A percentile compares a stretch with the other conserved stretches of the same genome.
Evolutionary conservation across 2,113 vertebrate genomes (phyloP).

Genomic region (Synchiropus splendidus): DNA sequence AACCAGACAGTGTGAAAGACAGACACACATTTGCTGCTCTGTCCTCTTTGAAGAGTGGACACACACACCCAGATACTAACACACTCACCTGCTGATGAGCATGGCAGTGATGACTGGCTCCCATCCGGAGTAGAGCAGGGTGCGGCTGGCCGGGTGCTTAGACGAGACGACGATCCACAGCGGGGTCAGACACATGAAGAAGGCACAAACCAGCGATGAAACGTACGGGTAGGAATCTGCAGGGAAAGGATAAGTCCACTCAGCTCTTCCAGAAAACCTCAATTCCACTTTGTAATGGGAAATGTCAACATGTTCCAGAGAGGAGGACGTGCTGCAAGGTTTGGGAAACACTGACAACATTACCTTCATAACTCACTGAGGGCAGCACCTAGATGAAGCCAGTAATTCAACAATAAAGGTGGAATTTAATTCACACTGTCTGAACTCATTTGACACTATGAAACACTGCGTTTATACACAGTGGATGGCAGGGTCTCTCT

Average conservation of each 20-base stretch:
- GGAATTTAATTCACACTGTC: no score
- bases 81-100: slow-evolving; percentile 87
- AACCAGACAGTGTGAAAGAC: slow-evolving; percentile 24
- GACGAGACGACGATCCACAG: slow-evolving; percentile 93
- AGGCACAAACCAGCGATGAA: slow-evolving; percentile 84
- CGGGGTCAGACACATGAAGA: slow-evolving; percentile 91
- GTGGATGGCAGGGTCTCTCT: no score
- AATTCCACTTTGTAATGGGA: no score
- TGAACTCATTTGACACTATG: no score
- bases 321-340: no score
- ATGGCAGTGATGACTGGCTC: slow-evolving; percentile 98
- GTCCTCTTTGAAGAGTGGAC: slow-evolving; percentile 21
- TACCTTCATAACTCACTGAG: no score
- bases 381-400: no score
- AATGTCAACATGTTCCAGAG: not conserved
- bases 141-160: slow-evolving; percentile 92
- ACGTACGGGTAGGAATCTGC: slow-evolving; percentile 82
- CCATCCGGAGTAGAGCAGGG: slow-evolving; percentile 93
- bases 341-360: no score
- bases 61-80: slow-evolving; percentile 3
- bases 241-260: not conserved
- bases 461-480: no score
- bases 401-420: no score
- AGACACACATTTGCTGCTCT: slow-evolving; percentile 14
- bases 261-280: not conserved